A percentile compares a stretch with the other conserved stretches of the same genome.
These are phyloP conservation scores for Chaunax sp. DNA, from an alignment of 2,797 vertebrate species.

Conservation along the genomic window DNA sequence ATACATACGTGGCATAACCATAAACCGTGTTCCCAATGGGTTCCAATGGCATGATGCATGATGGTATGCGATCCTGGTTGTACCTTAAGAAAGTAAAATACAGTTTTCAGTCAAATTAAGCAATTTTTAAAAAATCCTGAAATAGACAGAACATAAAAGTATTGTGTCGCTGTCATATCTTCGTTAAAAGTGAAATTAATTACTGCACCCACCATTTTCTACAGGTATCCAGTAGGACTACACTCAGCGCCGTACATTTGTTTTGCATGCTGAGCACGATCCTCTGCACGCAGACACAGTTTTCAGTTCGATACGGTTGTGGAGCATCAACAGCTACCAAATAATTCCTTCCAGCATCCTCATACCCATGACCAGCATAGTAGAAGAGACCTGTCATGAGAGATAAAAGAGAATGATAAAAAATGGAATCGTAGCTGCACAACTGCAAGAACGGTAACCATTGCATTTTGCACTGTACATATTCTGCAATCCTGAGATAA, in stretches of 20 bases:
- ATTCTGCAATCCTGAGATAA: background rate
- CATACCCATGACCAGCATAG: slow-evolving; percentile 92
- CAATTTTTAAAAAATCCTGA: background rate
- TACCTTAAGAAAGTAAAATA: slow-evolving; percentile 80
- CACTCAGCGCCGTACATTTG: slow-evolving; percentile 83
- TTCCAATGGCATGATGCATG: slow-evolving; percentile 83
- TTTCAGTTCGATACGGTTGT: slow-evolving; percentile 85
- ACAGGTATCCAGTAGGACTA: slow-evolving; percentile 90
- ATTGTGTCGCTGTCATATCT: background rate
- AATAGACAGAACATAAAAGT: background rate
- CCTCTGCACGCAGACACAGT: slow-evolving; percentile 91
- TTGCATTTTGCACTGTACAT: slow-evolving; percentile 2
- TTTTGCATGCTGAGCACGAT: slow-evolving; percentile 89
- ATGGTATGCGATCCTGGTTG: slow-evolving; percentile 83
- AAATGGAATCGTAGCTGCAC: slow-evolving; percentile 5
- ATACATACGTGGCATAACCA: slow-evolving; percentile 91
- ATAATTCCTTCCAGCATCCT: slow-evolving; percentile 89
- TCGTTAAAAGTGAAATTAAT: background rate
- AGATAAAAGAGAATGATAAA: background rate
- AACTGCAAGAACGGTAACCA: background rate
- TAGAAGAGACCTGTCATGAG: slow-evolving; percentile 87
- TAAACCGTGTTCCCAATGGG: slow-evolving; percentile 91
- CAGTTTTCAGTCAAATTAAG: slow-evolving; percentile 8
- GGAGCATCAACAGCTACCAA: slow-evolving; percentile 91
- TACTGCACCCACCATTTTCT: slow-evolving; percentile 87